Evolutionary conservation across 2,113 vertebrate species (phyloP).

Genomic region (Triplophysa rosa): DNA sequence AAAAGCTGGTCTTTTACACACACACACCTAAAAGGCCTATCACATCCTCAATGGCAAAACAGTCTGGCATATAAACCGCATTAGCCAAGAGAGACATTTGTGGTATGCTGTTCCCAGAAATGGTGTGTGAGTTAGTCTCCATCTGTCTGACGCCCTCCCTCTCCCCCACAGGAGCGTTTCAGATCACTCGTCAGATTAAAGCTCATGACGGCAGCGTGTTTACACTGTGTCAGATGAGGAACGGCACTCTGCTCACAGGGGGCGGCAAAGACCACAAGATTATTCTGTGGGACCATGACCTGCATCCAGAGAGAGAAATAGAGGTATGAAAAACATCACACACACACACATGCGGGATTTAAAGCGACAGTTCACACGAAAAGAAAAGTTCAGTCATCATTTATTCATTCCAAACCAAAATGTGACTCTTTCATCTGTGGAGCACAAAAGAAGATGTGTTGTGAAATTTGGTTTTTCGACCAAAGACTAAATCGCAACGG

Average conservation of each 20-base stretch:
- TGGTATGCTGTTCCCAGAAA: constrained; percentile 58
- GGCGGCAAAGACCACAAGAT: constrained; percentile 93
- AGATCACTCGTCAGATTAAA: constrained; percentile 91
- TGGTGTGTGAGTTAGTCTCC: neutral
- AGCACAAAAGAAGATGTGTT: no score
- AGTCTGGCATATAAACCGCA: constrained; percentile 47
- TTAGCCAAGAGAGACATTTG: constrained; percentile 52
- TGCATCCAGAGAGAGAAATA: constrained; percentile 89
- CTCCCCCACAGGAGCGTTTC: constrained; percentile 79
- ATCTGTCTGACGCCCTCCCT: neutral
- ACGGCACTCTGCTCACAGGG: constrained; percentile 90
- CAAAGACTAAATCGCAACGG: no score
- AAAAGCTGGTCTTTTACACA: neutral
- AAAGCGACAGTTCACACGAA: neutral
- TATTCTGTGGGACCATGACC: constrained; percentile 92
- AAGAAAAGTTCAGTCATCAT: no score
- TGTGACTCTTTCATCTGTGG: no score
- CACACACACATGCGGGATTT: neutral
- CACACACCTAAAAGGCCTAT: constrained; percentile 7
- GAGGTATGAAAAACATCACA: constrained; percentile 75
- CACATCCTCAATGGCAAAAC: constrained; percentile 30
- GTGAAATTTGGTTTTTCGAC: no score
- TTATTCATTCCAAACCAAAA: no score
- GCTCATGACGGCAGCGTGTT: constrained; percentile 97
- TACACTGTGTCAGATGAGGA: constrained; percentile 93